Evolutionary conservation across 92 coral and sea anemone species (phyloP), one percentile per base, ranked within the genome.

Genomic region (Galaxea fascicularis): DNA sequence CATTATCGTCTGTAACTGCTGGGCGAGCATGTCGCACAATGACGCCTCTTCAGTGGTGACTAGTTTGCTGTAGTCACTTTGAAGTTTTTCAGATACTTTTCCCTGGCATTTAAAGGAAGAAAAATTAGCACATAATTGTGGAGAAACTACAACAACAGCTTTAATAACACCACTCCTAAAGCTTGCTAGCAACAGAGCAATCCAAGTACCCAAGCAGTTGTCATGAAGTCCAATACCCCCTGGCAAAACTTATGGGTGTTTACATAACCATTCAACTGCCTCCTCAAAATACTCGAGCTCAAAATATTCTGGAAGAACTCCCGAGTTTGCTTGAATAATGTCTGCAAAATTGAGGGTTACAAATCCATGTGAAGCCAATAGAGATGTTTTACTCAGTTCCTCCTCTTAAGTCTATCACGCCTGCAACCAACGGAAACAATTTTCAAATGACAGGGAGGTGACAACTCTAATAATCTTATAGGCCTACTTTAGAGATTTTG

Each of bases 321-420:
- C 29, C 14, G 57, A 47, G n/a, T 41, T 13, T 3, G 9, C 75
- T 18, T 27, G 9, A 29, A 54, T 0, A 15, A 41, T 8, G 57
- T 71, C 41, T 15, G 28, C 27, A 16, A 71, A 8, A 9, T 26
- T 47, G 3, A 71, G 57, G 30, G 75, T 3, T 41, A 13, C 28
- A 71, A 71, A 71, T 41, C 75, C 75, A 18, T 29, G 56, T 20
- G 75, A 71, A 47, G 75, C 75, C 4, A 71, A 18, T 7, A 71
- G 56, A 8, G 75, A 41, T 0, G 75, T 22, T 16, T 10, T 71
- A 56, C 10, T 6, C 15, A 71, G 57, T 47, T 17, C 15, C 75
- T 17, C 75, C 75, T 24, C 27, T 41, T 21, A 71, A 47, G 0
- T 71, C 56, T 8, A 71, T 15, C 15, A 71, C 14, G 0, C 75